These are phyloP conservation scores for Halcyon badia DNA, from an alignment of 2,797 vertebrate genomes.

Conservation along the genomic window DNA sequence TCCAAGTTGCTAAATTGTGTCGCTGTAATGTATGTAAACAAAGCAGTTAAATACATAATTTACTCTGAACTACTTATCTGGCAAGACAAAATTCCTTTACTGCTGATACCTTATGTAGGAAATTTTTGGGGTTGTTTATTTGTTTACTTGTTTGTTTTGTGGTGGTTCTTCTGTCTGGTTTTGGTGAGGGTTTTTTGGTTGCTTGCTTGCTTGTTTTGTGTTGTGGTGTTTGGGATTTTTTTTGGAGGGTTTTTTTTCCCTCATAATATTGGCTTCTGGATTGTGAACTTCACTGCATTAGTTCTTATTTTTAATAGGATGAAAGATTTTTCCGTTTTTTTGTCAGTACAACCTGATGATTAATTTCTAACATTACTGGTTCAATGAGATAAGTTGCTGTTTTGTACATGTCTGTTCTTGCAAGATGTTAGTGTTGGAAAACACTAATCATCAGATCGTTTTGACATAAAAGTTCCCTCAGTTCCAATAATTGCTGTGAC, in stretches of 20 bases:
- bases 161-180: too few relatives aligned
- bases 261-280: neutral
- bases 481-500: neutral
- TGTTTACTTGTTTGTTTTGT: too few relatives aligned
- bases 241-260: neutral
- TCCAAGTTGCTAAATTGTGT: neutral
- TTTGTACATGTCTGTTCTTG: neutral
- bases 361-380: neutral
- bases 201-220: too few relatives aligned
- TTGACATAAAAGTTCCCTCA: neutral
- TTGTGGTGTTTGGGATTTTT: too few relatives aligned
- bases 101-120: neutral
- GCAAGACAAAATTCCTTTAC: neutral
- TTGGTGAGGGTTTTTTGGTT: too few relatives aligned
- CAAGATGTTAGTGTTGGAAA: neutral
- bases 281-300: neutral
- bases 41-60: neutral
- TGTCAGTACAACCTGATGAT: neutral
- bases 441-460: neutral
- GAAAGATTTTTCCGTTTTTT: neutral
- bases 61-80: neutral
- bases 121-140: too few relatives aligned
- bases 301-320: neutral
- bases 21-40: neutral
- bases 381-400: neutral